Evolutionary conservation across 2,113 vertebrate genomes (phyloP), one percentile per base, ranked within the genome.

Genomic region (Nestor notabilis): DNA sequence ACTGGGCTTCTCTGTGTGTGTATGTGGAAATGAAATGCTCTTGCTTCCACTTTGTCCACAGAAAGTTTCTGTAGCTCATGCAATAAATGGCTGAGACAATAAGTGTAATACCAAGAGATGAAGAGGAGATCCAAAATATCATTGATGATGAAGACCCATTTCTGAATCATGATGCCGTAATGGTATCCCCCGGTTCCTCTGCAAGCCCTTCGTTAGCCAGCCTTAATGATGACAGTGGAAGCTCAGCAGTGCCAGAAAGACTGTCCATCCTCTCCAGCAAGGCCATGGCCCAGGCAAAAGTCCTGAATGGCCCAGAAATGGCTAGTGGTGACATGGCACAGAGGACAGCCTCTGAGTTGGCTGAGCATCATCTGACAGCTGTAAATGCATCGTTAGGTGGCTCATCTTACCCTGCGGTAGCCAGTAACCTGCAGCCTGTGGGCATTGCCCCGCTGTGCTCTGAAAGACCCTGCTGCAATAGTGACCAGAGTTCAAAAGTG

Each of bases 1-100:
- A 33, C 46, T 70, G 49, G 47, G 20, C 55, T 89, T 96, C 77
- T 91, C 2, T 10, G 0, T 83, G 50, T 89, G 17, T 65, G 29
- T 64, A 61, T 61, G 33, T 69, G 47, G 64, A 94, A 97, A 91
- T 89, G 56, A 96, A 96, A 93, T 86, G 61, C 29, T 95, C 90
- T 89, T 80, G 17, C 78, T 95, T 93, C 41, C 5, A 74, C 84
- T 96, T 91, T 93, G 72, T 91, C 74, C 81, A 83, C 90, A 93
- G 95, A 50, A 89, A 83, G 37, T 39, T 89, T 83, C 85, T 47
- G 27, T 55, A 91, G 56, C 44, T 95, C 37, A 61, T 58, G 43
- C 37, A 50, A 35, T 91, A 84, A 89, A 96, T 97, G 97, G 96
- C 91, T 86, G 95, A 75, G 80, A 60, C 87, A 78, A 52, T 33